Evolutionary conservation across 1,140 invertebrate species (phyloP), one percentile per base, ranked within the genome.

Genomic region (Pseudomyrmex dendroicus): DNA sequence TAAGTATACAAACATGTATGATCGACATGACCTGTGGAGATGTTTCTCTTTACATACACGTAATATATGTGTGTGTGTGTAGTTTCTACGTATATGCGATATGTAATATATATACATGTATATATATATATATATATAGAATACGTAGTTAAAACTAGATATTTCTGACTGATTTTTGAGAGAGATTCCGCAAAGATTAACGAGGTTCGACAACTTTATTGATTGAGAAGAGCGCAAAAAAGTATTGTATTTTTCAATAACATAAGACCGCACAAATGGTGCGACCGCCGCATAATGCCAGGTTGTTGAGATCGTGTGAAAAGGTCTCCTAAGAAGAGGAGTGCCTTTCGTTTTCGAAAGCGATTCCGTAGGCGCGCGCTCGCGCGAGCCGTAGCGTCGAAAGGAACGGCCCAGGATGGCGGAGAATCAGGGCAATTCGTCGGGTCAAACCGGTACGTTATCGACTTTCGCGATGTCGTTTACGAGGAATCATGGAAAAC

Each of bases 361-460:
- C 86, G 84, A 73, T 88, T 86, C 66, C 20, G n/a, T 25, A 25
- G 17, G 20, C 62, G 50, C 52, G 20, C 52, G 64, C 66, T 48
- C 25, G 13, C 46, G 17, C n/a, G 15, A 20, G 44, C n/a, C 12
- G 12, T 48, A 13, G 54, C 76, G 35, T 35, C 0, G 35, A 35
- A 35, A 35, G 35, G 35, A 35, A 35, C 10, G 25, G 12, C 13
- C 25, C 62, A 87, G 90, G 85, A 95, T 95, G 94, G 94, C 94
- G 84, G 94, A 94, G 59, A 93, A 94, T 85, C 93, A 93, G 82
- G 93, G 91, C 72, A 94, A 94, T 84, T 93, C 93, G 17, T 94
- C 93, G 22, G 90, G 91, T 84, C 92, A 92, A 82, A 80, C 91
- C 46, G 92, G 93, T 93, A 89, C 54, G 76, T 73, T 13, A 10